These are phyloP conservation scores for Aphodius sticticus DNA, from an alignment of 2,888 invertebrate genomes.

Conservation along the genomic window DNA sequence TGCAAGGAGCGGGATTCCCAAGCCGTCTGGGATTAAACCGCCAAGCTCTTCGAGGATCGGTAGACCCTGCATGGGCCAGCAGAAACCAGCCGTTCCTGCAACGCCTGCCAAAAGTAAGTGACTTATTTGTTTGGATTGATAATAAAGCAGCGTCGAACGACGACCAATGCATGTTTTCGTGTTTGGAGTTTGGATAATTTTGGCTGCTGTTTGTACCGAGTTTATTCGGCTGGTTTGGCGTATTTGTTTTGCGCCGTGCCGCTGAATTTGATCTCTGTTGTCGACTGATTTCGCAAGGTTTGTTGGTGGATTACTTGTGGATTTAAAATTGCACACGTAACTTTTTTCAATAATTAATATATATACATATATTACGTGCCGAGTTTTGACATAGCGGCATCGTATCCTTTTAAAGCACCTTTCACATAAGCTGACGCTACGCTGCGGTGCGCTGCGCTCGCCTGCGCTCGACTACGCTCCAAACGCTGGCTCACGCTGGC, in stretches of 20 bases:
- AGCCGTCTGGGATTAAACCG: conserved; percentile 61
- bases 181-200: conserved; percentile 5
- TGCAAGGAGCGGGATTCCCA: conserved; percentile 47
- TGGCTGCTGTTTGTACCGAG: background rate
- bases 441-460: no score
- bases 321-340: background rate
- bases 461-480: no score
- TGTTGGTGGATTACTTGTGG: background rate
- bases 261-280: background rate
- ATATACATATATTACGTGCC: no score
- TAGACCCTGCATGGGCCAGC: conserved; percentile 69
- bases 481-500: no score
- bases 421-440: no score
- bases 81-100: conserved; percentile 71
- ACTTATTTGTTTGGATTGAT: conserved; percentile 33
- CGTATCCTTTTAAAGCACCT: no score
- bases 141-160: background rate
- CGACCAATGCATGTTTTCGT: background rate
- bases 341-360: background rate
- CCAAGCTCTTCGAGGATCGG: conserved; percentile 69
- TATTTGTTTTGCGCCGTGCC: background rate
- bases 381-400: no score
- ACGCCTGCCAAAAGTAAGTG: conserved; percentile 59
- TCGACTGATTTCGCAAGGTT: background rate
- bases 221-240: background rate